Conservation (phyloP, 1,140 invertebrate species). For the Drosophila ambigua region DNA sequence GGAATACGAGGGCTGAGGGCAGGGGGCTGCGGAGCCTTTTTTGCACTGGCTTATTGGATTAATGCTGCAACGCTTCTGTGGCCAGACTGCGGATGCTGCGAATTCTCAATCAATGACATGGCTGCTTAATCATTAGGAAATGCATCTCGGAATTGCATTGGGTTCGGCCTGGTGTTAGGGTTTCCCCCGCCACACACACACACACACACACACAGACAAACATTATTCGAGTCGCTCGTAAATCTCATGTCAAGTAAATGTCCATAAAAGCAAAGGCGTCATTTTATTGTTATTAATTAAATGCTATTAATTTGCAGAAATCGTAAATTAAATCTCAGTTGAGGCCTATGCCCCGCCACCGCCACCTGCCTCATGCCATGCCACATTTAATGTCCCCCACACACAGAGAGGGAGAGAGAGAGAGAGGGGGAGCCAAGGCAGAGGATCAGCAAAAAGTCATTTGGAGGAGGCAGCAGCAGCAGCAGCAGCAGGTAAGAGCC, state of each 20-base stretch:
- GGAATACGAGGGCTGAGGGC: neutral
- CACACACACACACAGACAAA: neutral
- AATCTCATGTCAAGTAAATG: conserved; percentile 78
- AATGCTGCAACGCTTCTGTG: conserved; percentile 7
- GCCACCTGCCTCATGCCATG: conserved; percentile 29
- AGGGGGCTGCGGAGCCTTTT: conserved; percentile 9
- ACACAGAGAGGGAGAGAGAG: neutral
- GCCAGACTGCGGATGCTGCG: neutral
- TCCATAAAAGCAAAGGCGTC: conserved; percentile 76
- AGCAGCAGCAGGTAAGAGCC: conserved; percentile 43
- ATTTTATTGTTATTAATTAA: conserved; percentile 83
- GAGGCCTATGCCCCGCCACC: conserved; percentile 35
- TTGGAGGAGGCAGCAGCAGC: conserved; percentile 46
- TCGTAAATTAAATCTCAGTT: conserved; percentile 79
- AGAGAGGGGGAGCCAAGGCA: neutral
- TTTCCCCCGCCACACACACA: neutral
- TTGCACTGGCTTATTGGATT: conserved; percentile 64
- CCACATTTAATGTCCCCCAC: conserved; percentile 64
- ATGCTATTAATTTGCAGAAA: conserved; percentile 82
- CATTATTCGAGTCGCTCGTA: conserved; percentile 46
- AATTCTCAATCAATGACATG: neutral
- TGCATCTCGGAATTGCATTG: too few species aligned
- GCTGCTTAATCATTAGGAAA: too few species aligned
- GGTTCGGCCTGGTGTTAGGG: too few species aligned
- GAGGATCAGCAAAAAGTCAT: conserved; percentile 61